Evolutionary conservation across 2,797 vertebrate species (phyloP).

Genomic region (Fratercula arctica): DNA sequence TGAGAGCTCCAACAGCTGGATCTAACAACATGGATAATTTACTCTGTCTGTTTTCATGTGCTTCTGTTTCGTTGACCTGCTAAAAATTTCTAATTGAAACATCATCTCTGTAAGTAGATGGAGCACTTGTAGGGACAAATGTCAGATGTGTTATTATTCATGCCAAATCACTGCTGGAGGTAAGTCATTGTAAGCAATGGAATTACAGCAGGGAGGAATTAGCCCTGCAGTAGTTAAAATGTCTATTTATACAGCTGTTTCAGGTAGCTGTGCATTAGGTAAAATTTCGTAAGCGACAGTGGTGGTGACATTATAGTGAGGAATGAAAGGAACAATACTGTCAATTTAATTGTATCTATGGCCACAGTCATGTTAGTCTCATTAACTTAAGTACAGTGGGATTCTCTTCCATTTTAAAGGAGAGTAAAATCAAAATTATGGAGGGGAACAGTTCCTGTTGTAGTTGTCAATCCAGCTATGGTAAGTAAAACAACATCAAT

Average conservation of each 20-base stretch:
- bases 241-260: background rate
- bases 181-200: background rate
- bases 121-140: background rate
- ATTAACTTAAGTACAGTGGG: background rate
- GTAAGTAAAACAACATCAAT: background rate
- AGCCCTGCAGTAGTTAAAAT: background rate
- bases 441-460: background rate
- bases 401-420: background rate
- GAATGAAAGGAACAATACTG: background rate
- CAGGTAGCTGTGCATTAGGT: background rate
- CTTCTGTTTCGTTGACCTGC: background rate
- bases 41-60: background rate
- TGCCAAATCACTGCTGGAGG: background rate
- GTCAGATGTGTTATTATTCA: background rate
- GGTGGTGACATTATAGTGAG: background rate
- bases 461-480: background rate
- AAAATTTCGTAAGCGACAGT: background rate
- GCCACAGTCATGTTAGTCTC: background rate
- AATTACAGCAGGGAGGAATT: background rate
- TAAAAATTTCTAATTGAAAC: constrained; percentile 4
- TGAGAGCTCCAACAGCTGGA: background rate
- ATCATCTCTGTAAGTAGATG: background rate
- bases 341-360: background rate
- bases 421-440: background rate
- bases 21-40: background rate